Conservation (phyloP, 2,888 invertebrate genomes). For the Hemaris fuciformis region DNA sequence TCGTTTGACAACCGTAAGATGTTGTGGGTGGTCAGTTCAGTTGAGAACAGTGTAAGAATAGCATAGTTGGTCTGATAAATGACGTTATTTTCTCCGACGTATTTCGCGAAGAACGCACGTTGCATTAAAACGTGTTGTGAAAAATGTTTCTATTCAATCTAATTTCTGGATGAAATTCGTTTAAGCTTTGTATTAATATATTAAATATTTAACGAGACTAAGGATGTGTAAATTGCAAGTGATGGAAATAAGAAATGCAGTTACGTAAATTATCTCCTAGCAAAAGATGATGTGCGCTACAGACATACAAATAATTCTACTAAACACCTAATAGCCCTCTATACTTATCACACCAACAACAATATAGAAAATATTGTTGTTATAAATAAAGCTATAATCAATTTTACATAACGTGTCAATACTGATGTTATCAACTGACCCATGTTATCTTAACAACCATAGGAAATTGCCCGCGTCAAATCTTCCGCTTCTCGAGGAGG, state of each 20-base stretch:
- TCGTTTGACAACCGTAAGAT: not conserved
- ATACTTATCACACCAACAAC: not conserved
- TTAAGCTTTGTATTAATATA: no score
- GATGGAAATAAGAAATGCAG: no score
- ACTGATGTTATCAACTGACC: not conserved
- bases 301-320: no score
- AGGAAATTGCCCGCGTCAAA: not conserved
- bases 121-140: not conserved
- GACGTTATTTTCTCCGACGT: not conserved
- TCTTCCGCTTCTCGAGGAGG: not conserved
- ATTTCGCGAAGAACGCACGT: not conserved
- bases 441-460: not conserved
- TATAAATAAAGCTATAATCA: not conserved
- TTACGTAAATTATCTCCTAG: no score
- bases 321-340: no score
- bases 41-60: not conserved
- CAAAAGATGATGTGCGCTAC: no score
- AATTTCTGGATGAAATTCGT: no score
- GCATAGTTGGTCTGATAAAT: not conserved
- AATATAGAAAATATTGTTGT: no score
- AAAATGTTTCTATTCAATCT: not conserved
- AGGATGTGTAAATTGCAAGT: no score
- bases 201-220: no score
- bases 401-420: not conserved
- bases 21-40: constrained; percentile 2